Evolutionary conservation across 1,140 invertebrate genomes (phyloP).

Genomic region (Doryteuthis pealeii): DNA sequence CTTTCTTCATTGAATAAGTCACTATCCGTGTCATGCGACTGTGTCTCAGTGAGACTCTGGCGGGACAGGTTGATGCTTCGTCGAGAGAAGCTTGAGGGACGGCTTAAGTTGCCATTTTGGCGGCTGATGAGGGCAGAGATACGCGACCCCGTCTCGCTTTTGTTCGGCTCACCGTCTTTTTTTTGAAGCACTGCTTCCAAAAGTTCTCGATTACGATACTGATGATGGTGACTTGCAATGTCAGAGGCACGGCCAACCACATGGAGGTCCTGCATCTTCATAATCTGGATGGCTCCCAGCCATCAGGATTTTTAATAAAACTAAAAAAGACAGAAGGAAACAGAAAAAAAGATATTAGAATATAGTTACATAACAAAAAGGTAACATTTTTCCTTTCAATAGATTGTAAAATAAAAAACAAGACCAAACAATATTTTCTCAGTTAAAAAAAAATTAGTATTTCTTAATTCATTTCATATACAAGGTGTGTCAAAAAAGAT

Average conservation of each 20-base stretch:
- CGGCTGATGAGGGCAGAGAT: constrained; percentile 4
- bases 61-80: constrained; percentile 17
- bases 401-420: too few relatives aligned
- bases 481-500: too few relatives aligned
- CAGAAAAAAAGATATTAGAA: too few relatives aligned
- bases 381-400: too few relatives aligned
- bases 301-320: not conserved
- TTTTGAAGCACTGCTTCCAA: constrained; percentile 17
- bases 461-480: too few relatives aligned
- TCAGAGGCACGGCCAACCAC: not conserved
- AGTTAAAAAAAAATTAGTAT: too few relatives aligned
- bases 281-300: not conserved
- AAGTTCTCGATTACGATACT: constrained; percentile 7
- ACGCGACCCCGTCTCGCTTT: constrained; percentile 12
- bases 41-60: constrained; percentile 11
- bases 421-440: too few relatives aligned
- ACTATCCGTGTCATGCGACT: constrained; percentile 8
- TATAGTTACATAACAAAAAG: too few relatives aligned
- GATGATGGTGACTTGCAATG: not conserved
- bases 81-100: constrained; percentile 17
- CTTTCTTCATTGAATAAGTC: constrained; percentile 8
- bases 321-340: too few relatives aligned
- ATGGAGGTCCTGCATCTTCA: constrained; percentile 13
- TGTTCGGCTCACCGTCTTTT: constrained; percentile 12
- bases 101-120: constrained; percentile 17